These are phyloP conservation scores for Lamprotornis superbus DNA, from an alignment of 2,113 vertebrate genomes.

Conservation along the genomic window DNA sequence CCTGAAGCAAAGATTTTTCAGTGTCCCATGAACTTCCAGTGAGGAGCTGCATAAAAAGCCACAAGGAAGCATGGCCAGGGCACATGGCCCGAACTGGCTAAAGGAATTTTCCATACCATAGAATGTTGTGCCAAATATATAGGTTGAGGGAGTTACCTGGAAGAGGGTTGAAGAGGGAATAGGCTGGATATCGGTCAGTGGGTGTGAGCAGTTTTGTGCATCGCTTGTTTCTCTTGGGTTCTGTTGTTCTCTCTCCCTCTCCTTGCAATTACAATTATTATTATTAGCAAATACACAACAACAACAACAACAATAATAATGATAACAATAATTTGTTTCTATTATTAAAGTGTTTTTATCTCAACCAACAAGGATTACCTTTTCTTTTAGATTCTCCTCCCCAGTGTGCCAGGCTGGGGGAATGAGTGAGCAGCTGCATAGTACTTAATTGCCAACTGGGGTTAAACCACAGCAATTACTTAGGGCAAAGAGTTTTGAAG, in stretches of 20 bases:
- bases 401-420: accelerated
- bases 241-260: background rate
- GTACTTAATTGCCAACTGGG: background rate
- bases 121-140: too few species aligned
- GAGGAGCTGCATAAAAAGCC: background rate
- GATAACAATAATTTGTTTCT: background rate
- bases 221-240: background rate
- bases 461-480: background rate
- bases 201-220: background rate
- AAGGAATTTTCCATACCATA: background rate
- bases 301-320: background rate
- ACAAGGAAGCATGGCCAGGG: background rate
- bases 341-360: background rate
- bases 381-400: background rate
- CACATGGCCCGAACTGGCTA: accelerated
- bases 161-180: background rate
- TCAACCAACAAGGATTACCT: background rate
- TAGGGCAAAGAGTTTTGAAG: background rate
- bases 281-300: background rate
- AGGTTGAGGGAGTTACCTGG: background rate
- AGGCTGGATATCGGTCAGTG: accelerated
- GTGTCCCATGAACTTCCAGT: background rate
- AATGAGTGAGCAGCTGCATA: background rate
- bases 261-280: background rate
- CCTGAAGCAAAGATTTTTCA: background rate